Evolutionary conservation across 2,888 invertebrate species (phyloP), one percentile per base, ranked within the genome.

Genomic region (Zelleria hepariella): DNA sequence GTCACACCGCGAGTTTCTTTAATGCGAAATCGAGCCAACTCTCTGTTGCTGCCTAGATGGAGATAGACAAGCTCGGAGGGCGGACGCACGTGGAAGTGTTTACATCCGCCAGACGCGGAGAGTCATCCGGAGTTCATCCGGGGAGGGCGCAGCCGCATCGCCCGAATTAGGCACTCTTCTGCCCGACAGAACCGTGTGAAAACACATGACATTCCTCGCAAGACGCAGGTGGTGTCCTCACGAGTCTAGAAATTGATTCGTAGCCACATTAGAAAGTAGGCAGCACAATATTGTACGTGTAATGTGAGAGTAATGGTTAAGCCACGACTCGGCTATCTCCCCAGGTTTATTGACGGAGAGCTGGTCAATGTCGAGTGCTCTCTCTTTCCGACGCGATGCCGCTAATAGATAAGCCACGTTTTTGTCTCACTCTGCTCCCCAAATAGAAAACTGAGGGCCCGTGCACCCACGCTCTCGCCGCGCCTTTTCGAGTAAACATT

Each of bases 401-500:
- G 32, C 42, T 54, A 15, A 73, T 75, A 76, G 74, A 75, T 68
- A 68, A 69, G 70, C 70, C 68, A 68, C 68, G 73, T 74, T 79
- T 80, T 79, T 79, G 77, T 87, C 86, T 80, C 83, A 75, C 67
- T 86, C 86, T 74, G 63, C 73, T 79, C 82, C 84, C 86, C 77
- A 86, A 86, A 85, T 82, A 58, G 58, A 42, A 42, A 53, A 42
- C 15, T 32, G 52, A 58, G 32, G 49, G 58, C 48, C 47, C 51
- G 73, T 42, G 32, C 85, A 82, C 87, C 87, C 86, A 86, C 85
- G 83, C 81, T 78, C 74, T 42, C 68, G 78, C 71, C 79, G 78
- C 82, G 86, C 81, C 85, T 85, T 82, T 82, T 80, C 74, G 78
- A 78, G 85, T 86, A 86, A 87, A 88, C 85, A 88, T 74, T 72